These are phyloP conservation scores for Ditylenchus dipsaci DNA, from an alignment of 1,140 invertebrate genomes.

Conservation along the genomic window DNA sequence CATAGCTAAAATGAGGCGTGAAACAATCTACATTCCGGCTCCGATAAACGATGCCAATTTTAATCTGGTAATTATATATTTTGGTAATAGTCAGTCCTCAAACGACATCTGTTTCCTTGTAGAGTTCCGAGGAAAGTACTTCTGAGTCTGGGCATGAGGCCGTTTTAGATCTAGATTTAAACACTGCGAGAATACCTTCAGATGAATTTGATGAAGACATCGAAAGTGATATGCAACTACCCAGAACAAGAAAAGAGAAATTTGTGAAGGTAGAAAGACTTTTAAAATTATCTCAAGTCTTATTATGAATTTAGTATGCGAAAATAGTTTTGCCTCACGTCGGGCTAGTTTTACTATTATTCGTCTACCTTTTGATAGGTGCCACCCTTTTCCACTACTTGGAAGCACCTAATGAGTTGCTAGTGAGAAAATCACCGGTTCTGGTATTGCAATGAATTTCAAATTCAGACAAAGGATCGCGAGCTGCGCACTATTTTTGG, in stretches of 20 bases:
- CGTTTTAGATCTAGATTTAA: slow-evolving; percentile 4
- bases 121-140: not conserved
- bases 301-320: slow-evolving; percentile 25
- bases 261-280: slow-evolving; percentile 9
- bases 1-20: slow-evolving; percentile 25
- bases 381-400: slow-evolving; percentile 52
- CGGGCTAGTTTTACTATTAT: slow-evolving; percentile 51
- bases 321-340: slow-evolving; percentile 55
- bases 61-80: slow-evolving; percentile 17
- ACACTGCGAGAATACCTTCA: not conserved
- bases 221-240: not conserved
- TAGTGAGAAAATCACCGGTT: slow-evolving; percentile 18
- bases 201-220: slow-evolving; percentile 21
- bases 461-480: slow-evolving; percentile 46
- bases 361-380: slow-evolving; percentile 50
- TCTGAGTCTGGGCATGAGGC: not conserved
- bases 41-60: slow-evolving; percentile 7
- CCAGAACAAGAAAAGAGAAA: slow-evolving; percentile 7
- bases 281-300: not conserved
- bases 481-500: slow-evolving; percentile 52
- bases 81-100: no score
- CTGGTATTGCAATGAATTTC: not conserved
- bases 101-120: no score
- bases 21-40: slow-evolving; percentile 29
- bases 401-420: slow-evolving; percentile 42